Percentiles rank a stretch among this genome's conserved stretches.
Conservation (phyloP, 2,888 invertebrate species). For the Acrobeloides nanus region DNA sequence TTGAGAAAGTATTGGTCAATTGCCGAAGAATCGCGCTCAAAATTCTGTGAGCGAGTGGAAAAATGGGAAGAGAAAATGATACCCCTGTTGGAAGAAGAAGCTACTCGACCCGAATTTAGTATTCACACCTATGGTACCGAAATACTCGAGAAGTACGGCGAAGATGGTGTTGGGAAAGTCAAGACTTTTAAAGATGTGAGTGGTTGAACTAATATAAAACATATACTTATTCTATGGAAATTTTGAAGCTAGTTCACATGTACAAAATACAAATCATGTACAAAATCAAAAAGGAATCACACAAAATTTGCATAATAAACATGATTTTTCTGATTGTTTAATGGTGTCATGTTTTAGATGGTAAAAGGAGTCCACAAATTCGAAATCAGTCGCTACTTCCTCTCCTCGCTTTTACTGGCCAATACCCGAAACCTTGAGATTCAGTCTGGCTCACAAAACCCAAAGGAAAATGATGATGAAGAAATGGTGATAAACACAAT, state of each 20-base stretch:
- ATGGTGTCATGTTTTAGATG: conserved; percentile 3
- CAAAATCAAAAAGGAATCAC: too few species aligned
- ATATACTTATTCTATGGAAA: too few species aligned
- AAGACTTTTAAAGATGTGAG: too few species aligned
- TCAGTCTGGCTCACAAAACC: background rate
- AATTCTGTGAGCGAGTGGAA: conserved; percentile 13
- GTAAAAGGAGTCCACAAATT: conserved; percentile 11
- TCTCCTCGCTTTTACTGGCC: conserved; percentile 21
- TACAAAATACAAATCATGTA: too few species aligned
- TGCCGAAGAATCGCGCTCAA: too few species aligned
- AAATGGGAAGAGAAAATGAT: conserved; percentile 7
- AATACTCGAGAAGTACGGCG: conserved; percentile 2
- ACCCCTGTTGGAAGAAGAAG: conserved; percentile 6
- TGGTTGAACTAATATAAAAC: too few species aligned
- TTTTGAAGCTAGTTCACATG: too few species aligned
- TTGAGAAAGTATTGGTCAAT: too few species aligned
- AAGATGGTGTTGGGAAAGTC: background rate
- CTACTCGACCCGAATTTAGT: background rate
- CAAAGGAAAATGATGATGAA: background rate
- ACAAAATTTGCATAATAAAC: too few species aligned
- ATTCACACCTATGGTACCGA: conserved; percentile 8
- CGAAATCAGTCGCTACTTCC: conserved; percentile 20
- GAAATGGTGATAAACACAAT: background rate
- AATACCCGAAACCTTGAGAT: conserved; percentile 22
- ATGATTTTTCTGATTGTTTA: too few species aligned